Percentiles rank a stretch among this genome's conserved stretches.
Evolutionary conservation across 2,113 vertebrate species (phyloP).

Genomic region (Halichoeres trimaculatus): DNA sequence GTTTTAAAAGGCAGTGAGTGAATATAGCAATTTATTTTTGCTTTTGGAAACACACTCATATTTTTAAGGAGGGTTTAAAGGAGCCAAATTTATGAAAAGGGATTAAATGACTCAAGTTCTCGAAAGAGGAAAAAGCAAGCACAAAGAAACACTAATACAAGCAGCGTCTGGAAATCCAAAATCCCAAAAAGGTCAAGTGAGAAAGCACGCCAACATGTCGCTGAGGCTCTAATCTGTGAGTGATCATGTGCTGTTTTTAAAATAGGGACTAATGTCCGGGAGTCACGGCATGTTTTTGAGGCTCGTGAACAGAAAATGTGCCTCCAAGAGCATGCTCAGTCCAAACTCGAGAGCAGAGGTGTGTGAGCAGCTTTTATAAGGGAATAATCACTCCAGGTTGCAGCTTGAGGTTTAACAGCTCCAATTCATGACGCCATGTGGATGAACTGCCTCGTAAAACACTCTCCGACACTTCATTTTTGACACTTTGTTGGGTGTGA

Average conservation of each 20-base stretch:
- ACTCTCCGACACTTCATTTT: not conserved
- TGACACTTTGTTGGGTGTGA: not conserved
- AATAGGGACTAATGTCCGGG: not conserved
- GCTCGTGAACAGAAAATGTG: not conserved
- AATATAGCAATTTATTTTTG: too few relatives aligned
- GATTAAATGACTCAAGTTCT: not conserved
- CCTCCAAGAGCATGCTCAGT: slow-evolving; percentile 5
- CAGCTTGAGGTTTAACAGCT: not conserved
- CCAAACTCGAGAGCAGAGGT: not conserved
- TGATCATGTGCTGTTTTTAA: not conserved
- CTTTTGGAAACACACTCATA: too few relatives aligned
- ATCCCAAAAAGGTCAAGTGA: not conserved
- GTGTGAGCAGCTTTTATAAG: not conserved
- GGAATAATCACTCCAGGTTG: slow-evolving; percentile 1
- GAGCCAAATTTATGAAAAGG: not conserved
- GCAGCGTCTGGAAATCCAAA: not conserved
- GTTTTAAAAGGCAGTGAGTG: not conserved
- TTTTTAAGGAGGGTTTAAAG: not conserved
- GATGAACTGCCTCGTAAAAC: slow-evolving; percentile 4
- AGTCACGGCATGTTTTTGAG: not conserved
- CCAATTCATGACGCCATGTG: slow-evolving; percentile 6
- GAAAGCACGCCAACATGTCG: not conserved
- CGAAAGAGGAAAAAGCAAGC: not conserved
- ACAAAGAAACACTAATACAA: not conserved
- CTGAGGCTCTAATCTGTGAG: not conserved